Evolutionary conservation across 2,888 invertebrate genomes (phyloP), one percentile per base, ranked within the genome.

Genomic region (Blera fallax): DNA sequence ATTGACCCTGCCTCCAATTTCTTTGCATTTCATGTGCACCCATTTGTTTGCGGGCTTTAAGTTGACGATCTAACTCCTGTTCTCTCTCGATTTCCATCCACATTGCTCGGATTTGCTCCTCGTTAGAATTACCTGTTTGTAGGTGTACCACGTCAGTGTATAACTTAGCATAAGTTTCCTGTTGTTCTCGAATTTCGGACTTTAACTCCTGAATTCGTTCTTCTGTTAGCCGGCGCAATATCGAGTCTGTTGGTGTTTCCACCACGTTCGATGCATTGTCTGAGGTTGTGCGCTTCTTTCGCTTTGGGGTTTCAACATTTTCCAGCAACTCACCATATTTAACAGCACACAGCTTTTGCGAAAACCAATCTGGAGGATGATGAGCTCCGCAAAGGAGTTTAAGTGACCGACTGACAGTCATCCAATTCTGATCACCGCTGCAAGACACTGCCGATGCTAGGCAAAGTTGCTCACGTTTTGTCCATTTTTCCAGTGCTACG

Each of bases 381-480:
- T 89, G 32, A 88, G 90, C 11, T 52, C 95, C 93, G 11, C 95
- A 95, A 88, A 96, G 95, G 11, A 96, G 94, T 93, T 96, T 96
- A 8, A 98, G 91, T 0, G 96, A 94, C 43, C 97, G 93, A 58
- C 97, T 97, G 1, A 97, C 97, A 0, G 97, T 95, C 94, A 97
- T 95, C 98, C 98, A 97, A 92, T 98, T 97, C 91, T 97, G 97
- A 91, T 98, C 97, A 0, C 97, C 97, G 89, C 96, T 96, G 89
- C 96, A 93, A 45, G 95, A 93, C 8, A 98, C 96, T 1, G 97
- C 96, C 0, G 97, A 97, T 0, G 97, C 97, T 52, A 98, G 92
- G 88, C 96, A 96, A 87, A 98, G 91, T 90, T 97, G 96, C 89
- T 98, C 98, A 5, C 96, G 93, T 0, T 95, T 94, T 37, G 96